Percentiles rank a stretch among this genome's conserved stretches.
These are phyloP conservation scores for Diadromus collaris DNA, from an alignment of 2,888 invertebrate genomes.

Conservation along the genomic window DNA sequence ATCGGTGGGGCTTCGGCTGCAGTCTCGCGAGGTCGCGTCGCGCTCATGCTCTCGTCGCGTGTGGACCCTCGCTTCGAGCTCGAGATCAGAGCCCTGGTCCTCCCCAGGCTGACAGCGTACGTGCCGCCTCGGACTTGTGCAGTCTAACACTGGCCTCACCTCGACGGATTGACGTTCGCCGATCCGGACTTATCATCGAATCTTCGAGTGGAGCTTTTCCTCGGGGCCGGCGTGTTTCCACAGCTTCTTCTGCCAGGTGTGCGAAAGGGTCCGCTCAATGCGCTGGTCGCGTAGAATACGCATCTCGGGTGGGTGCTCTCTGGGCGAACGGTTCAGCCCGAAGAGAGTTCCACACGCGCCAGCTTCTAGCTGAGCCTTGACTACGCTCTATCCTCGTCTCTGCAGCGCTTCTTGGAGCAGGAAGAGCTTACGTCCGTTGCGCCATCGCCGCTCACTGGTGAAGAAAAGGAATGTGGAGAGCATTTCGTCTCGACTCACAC, in stretches of 20 bases:
- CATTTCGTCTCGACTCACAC: slow-evolving; percentile 45
- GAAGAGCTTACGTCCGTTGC: slow-evolving; percentile 25
- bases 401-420: slow-evolving; percentile 9
- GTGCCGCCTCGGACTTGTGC: background rate
- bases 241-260: slow-evolving; percentile 14
- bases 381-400: background rate
- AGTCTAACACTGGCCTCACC: background rate
- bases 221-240: slow-evolving; percentile 31
- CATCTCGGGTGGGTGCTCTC: background rate
- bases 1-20: background rate
- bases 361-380: background rate
- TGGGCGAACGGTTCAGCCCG: background rate
- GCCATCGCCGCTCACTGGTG: background rate
- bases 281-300: background rate
- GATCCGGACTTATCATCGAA: background rate
- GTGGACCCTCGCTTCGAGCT: background rate
- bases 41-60: background rate
- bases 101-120: background rate
- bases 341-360: background rate
- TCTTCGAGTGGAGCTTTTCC: slow-evolving; percentile 4
- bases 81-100: background rate
- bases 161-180: background rate
- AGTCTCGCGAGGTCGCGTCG: background rate
- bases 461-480: background rate
- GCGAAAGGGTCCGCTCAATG: background rate